phyloP scores from a whole-genome alignment of 2,888 invertebrate species.

The Leptogaster cylindrica region DNA sequence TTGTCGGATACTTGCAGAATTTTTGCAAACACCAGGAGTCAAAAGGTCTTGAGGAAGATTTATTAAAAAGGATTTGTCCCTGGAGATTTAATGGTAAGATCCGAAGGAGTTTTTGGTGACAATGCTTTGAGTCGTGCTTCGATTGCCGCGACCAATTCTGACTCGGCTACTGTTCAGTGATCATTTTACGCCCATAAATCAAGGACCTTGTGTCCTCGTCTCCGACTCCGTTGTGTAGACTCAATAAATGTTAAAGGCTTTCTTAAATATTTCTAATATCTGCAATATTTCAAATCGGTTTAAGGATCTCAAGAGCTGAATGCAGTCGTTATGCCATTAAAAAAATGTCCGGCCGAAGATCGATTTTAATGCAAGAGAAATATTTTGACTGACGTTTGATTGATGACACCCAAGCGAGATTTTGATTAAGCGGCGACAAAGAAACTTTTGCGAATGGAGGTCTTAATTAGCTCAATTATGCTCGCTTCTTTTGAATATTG shows the following conservation, averaged over 20 bases:
- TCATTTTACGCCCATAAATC: slow-evolving; percentile 8
- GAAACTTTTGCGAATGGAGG: no score
- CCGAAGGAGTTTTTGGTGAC: slow-evolving; percentile 30
- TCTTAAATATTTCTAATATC: slow-evolving; percentile 16
- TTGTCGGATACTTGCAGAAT: slow-evolving; percentile 8
- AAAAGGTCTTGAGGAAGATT: neutral
- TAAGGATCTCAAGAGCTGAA: no score
- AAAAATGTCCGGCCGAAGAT: no score
- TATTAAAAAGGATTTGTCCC: neutral
- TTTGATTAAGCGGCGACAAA: neutral
- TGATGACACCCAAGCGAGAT: slow-evolving; percentile 2
- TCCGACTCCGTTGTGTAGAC: neutral
- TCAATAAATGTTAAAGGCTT: slow-evolving; percentile 1
- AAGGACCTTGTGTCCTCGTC: neutral
- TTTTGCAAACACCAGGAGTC: slow-evolving; percentile 9
- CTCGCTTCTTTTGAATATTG: slow-evolving; percentile 12
- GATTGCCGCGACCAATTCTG: slow-evolving; percentile 34
- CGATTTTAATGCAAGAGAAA: neutral
- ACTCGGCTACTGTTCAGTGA: slow-evolving; percentile 4
- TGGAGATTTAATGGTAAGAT: slow-evolving; percentile 13
- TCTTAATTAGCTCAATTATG: slow-evolving; percentile 26
- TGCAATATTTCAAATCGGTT: slow-evolving; percentile 4
- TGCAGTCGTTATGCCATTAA: no score
- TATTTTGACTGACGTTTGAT: slow-evolving; percentile 1
- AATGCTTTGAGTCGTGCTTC: neutral